Percentiles rank a stretch among this genome's conserved stretches.
phyloP scores from a whole-genome alignment of 2,888 invertebrate genomes.

The Hypolimnas misippus region DNA sequence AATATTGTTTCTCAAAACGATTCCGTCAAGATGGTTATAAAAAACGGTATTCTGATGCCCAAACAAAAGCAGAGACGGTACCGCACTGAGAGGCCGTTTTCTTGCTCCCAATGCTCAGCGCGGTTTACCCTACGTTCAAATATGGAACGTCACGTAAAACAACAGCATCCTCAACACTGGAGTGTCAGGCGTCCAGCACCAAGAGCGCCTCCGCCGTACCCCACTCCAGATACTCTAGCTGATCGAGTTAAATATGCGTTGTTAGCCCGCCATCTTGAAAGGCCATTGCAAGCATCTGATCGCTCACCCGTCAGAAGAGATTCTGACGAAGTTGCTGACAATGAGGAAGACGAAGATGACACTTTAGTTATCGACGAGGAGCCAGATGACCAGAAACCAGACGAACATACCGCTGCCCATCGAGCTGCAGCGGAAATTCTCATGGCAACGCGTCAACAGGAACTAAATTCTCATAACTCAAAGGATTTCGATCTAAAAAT shows the following conservation, averaged over 20 bases:
- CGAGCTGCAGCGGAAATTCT: slow-evolving; percentile 85
- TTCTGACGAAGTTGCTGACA: slow-evolving; percentile 84
- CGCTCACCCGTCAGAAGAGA: slow-evolving; percentile 70
- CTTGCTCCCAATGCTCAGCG: slow-evolving; percentile 95
- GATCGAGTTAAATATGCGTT: slow-evolving; percentile 89
- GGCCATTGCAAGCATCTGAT: slow-evolving; percentile 74
- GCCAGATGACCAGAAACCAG: slow-evolving; percentile 63
- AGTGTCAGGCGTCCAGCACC: slow-evolving; percentile 88
- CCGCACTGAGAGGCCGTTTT: slow-evolving; percentile 94
- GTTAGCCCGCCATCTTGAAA: slow-evolving; percentile 90
- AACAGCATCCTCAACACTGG: slow-evolving; percentile 96
- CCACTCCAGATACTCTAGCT: slow-evolving; percentile 61
- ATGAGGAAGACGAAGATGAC: slow-evolving; percentile 87
- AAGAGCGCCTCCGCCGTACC: slow-evolving; percentile 72
- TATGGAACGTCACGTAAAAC: slow-evolving; percentile 97
- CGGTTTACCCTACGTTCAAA: slow-evolving; percentile 96
- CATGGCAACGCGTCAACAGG: slow-evolving; percentile 77
- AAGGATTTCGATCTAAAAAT: slow-evolving; percentile 83
- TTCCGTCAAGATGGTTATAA: slow-evolving; percentile 94
- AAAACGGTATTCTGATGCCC: slow-evolving; percentile 94
- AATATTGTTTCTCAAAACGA: slow-evolving; percentile 78
- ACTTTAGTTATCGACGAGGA: slow-evolving; percentile 88
- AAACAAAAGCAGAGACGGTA: slow-evolving; percentile 96
- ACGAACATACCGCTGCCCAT: slow-evolving; percentile 77
- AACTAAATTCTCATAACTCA: slow-evolving; percentile 51